phyloP scores from a whole-genome alignment of 2,888 invertebrate species.

The Dione vanillae region DNA sequence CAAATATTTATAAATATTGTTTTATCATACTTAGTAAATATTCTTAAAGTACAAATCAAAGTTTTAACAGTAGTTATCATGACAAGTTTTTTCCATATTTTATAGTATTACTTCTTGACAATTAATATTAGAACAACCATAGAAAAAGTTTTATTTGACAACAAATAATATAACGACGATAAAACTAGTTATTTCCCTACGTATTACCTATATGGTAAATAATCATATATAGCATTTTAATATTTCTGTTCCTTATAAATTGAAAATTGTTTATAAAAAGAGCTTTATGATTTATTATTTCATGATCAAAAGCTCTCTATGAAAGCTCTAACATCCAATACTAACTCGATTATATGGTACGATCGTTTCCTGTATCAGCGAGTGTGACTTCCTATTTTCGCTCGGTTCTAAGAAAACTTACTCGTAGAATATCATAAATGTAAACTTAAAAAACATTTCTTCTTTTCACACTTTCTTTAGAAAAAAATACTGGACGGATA shows the following conservation, averaged over 20 bases:
- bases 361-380: constrained; percentile 25
- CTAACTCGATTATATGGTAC: constrained; percentile 21
- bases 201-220: neutral
- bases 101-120: no score
- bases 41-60: no score
- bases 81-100: no score
- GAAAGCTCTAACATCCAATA: constrained; percentile 21
- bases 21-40: no score
- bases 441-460: neutral
- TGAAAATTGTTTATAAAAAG: no score
- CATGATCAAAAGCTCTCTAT: constrained; percentile 5
- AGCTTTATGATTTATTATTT: neutral
- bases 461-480: neutral
- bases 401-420: constrained; percentile 22
- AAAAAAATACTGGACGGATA: neutral
- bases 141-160: no score
- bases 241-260: no score
- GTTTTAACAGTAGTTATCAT: no score
- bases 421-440: neutral
- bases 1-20: no score
- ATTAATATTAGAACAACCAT: no score
- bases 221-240: neutral
- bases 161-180: no score
- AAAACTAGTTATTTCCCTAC: no score
- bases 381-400: constrained; percentile 26